These are phyloP conservation scores for Oncorhynchus kisutch DNA, from an alignment of 2,113 vertebrate species.

Conservation along the genomic window DNA sequence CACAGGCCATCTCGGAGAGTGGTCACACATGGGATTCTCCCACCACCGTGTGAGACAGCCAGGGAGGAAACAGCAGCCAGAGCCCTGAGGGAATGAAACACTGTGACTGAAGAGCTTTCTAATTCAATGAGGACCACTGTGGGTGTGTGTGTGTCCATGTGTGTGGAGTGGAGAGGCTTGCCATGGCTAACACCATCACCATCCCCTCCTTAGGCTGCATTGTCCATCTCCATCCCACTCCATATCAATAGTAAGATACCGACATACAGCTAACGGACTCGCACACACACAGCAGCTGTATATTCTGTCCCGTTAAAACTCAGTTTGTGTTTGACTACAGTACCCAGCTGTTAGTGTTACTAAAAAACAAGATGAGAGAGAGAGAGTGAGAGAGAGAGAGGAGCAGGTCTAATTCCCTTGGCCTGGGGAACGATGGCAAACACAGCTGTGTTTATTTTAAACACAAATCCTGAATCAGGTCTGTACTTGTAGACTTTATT, in stretches of 20 bases:
- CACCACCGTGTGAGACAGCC: too few species aligned
- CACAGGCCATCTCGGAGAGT: slow-evolving; percentile 30
- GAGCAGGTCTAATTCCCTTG: slow-evolving; percentile 30
- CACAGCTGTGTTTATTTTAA: slow-evolving; percentile 24
- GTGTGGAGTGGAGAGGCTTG: slow-evolving; percentile 10
- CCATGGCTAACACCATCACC: slow-evolving; percentile 17
- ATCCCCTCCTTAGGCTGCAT: slow-evolving; percentile 7
- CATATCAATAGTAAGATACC: not conserved
- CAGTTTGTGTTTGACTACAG: slow-evolving; percentile 21
- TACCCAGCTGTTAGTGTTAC: not conserved
- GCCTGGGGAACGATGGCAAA: slow-evolving; percentile 37
- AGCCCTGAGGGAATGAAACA: too few species aligned
- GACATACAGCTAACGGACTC: slow-evolving; percentile 8
- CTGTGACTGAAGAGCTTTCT: too few species aligned
- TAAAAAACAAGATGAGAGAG: slow-evolving; percentile 7
- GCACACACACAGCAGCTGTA: slow-evolving; percentile 17
- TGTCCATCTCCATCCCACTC: not conserved
- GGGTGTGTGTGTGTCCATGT: not conserved
- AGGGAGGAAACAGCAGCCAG: too few species aligned
- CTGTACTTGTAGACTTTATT: slow-evolving; percentile 11
- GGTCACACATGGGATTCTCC: slow-evolving; percentile 30
- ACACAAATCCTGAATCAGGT: not conserved
- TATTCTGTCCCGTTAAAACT: slow-evolving; percentile 1
- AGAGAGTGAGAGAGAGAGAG: not conserved
- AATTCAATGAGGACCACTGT: not conserved